phyloP scores from a whole-genome alignment of 1,140 invertebrate species.

The Acromyrmex heyeri region DNA sequence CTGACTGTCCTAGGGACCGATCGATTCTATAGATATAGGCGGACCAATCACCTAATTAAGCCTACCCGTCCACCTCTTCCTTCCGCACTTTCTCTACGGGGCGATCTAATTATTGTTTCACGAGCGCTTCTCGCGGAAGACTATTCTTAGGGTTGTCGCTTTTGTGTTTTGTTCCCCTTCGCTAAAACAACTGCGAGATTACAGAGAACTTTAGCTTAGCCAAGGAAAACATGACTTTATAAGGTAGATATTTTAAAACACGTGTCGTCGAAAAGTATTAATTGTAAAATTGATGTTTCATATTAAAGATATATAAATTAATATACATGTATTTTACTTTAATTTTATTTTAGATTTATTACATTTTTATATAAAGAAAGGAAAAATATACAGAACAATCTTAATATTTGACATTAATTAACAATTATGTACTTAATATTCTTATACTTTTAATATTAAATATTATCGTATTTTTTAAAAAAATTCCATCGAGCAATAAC shows the following conservation, averaged over 20 bases:
- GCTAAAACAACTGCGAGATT: constrained; percentile 69
- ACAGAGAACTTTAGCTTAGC: not conserved
- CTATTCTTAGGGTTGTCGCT: constrained; percentile 61
- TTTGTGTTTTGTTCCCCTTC: constrained; percentile 73
- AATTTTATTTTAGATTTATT: constrained; percentile 4
- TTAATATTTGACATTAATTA: not conserved
- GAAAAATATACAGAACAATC: not conserved
- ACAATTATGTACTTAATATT: not conserved
- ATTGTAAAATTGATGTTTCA: not conserved
- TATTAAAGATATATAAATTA: not conserved
- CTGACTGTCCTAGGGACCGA: constrained; percentile 59
- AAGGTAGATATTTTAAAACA: not conserved
- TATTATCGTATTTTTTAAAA: not conserved
- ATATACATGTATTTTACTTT: not conserved
- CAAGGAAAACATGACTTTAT: not conserved
- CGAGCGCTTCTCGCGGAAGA: constrained; percentile 69
- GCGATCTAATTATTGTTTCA: constrained; percentile 83
- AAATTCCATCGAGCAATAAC: not conserved
- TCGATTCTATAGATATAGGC: constrained; percentile 70
- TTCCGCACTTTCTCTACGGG: constrained; percentile 72
- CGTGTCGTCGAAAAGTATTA: not conserved
- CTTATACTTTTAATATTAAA: not conserved
- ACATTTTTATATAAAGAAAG: not conserved
- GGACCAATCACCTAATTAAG: constrained; percentile 83
- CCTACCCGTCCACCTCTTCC: constrained; percentile 62